Evolutionary conservation across 2,113 vertebrate species (phyloP).

Genomic region (Emydura subglobosa): DNA sequence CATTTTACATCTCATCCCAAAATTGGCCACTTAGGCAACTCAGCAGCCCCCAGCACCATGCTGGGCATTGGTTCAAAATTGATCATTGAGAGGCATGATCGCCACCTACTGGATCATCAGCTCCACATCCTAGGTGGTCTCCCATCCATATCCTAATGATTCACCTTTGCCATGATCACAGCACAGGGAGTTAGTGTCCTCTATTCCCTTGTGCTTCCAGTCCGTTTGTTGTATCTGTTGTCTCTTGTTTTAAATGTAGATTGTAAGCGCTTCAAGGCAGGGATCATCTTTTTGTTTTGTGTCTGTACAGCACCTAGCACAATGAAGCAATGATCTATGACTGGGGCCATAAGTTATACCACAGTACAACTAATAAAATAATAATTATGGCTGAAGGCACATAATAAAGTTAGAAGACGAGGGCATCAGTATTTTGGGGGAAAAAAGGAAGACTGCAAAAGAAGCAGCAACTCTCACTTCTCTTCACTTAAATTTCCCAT

Average conservation of each 20-base stretch:
- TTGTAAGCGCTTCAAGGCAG: constrained; percentile 20
- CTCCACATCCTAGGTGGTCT: constrained; percentile 11
- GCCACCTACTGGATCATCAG: background rate
- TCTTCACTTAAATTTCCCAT: constrained; percentile 43
- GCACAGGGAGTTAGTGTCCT: background rate
- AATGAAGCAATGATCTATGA: constrained; percentile 53
- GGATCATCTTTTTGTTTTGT: background rate
- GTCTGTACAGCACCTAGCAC: background rate
- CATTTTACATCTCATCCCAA: background rate
- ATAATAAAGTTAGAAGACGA: constrained; percentile 3
- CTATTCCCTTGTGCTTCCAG: constrained; percentile 8
- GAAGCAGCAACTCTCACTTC: constrained; percentile 39
- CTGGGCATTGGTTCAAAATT: constrained; percentile 20
- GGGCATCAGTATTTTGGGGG: constrained; percentile 58
- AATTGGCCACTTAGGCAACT: background rate
- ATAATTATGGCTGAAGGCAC: constrained; percentile 63
- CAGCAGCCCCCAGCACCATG: background rate
- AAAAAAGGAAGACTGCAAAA: constrained; percentile 44
- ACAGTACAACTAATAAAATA: constrained; percentile 49
- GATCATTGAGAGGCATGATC: background rate
- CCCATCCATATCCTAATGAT: background rate
- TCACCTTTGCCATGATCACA: background rate
- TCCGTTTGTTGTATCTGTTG: constrained; percentile 55
- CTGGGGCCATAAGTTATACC: constrained; percentile 41
- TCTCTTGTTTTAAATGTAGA: constrained; percentile 56